Base-by-base conservation (phyloP, 1,140 invertebrate species). In the Dinoponera quadriceps region DNA sequence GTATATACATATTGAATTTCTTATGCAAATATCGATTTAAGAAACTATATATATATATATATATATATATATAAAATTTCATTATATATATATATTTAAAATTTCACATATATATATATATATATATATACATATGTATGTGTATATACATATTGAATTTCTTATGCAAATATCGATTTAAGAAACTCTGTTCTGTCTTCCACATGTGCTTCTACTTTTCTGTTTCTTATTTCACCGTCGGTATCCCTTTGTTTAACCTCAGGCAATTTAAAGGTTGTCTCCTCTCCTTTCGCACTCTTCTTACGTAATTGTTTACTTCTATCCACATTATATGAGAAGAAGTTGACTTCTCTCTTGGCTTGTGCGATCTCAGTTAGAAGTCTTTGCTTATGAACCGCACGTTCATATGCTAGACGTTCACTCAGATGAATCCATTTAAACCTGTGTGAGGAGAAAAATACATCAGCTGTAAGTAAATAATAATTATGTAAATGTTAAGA, bases 391-490 rank as follows among this genome's bases (percentile, higher is more conserved):
- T 96, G 96, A 9, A 98, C 97, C 44, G 98, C 98, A 92, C 96
- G 96, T 94, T 99, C 98, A 94, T 99, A 99, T 18, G 97, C 97
- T 77, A 99, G 94, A 89, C 98, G 95, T 94, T 99, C 99, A 91
- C 97, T 98, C 22, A 99, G 94, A 94, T 99, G 98, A 63, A 96
- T 95, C 99, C 99, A 99, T 94, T 99, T 99, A 92, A 99, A 99
- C 85, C 98, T 96, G 57, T 25, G 89, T 66, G 44, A 80, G 63
- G 20, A 81, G 27, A 29, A 66, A 22, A 68, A 44, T 60, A 75
- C 38, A 16, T 33, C 20, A 54, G 54, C 4, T 48, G 59, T 55
- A 77, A 69, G 62, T 54, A 78, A 59, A 62, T 44, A 51, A 27
- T 29, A 69, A 54, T 22, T 20, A 62, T 49, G 71, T 54, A 69